Base-by-base conservation (phyloP, 2,888 invertebrate species). In the Diabrotica balteata region DNA sequence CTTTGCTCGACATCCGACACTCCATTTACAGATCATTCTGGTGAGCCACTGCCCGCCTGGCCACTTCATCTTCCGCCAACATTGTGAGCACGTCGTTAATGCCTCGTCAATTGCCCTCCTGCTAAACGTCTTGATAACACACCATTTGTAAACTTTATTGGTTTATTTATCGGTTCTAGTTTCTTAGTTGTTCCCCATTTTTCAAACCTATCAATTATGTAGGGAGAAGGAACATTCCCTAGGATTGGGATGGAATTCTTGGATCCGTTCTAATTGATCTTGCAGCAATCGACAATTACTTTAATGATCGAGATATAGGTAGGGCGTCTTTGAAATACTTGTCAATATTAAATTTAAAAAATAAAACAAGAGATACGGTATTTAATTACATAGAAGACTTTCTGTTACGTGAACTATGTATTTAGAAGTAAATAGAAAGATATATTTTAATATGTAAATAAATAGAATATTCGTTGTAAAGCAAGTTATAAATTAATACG, bases 1-100 rank as follows among this genome's bases (percentile, higher is more conserved):
- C 81, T 82, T 80, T 80, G 79, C 84, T 81, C 80, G 83, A 82
- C 82, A 81, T 81, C 84, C 84, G 84, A 84, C 85, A 86, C 86
- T 86, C 86, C 86, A 86, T 87, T 87, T 86, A 86, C 86, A 86
- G 86, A 86, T 85, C 86, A 86, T 87, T 86, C 85, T 84, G 86
- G 85, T 85, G 85, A 85, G 76, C 80, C 80, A 83, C 82, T 84
- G 84, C 84, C 83, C 82, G 82, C 79, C 82, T 80, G 85, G 84
- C 84, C 84, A 83, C 85, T 85, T 84, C 84, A 85, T 86, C 86
- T 82, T 82, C 80, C 80, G 78, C 76, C 76, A 75, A 74, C 77
- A 76, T 76, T 77, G 76, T 76, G 72, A 77, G 78, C 76, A 79
- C 79, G 77, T 79, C 80, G 79, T 80, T 81, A 80, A 81, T 79